Percentiles rank a stretch among this genome's conserved stretches.
phyloP scores from a whole-genome alignment of 1,140 invertebrate species.

The Neodiprion virginianus region DNA sequence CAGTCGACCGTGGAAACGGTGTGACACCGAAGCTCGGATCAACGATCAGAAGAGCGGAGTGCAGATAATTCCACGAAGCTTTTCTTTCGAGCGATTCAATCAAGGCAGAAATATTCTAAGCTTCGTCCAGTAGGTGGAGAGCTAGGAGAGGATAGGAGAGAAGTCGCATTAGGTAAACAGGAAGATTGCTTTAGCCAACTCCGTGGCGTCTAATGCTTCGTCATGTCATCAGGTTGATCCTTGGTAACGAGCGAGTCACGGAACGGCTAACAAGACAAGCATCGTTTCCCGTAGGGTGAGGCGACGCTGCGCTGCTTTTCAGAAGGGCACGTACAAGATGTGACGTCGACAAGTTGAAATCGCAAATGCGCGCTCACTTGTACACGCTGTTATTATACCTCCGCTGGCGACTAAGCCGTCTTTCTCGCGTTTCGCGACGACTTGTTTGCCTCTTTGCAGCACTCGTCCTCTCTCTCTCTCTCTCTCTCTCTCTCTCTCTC shows the following conservation, averaged over 20 bases:
- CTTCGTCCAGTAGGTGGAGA: no score
- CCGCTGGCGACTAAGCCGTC: neutral
- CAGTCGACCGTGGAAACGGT: no score
- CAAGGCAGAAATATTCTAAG: no score
- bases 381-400: no score
- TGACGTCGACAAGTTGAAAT: neutral
- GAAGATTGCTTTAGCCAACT: neutral
- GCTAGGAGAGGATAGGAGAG: neutral
- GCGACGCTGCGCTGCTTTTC: neutral
- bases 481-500: no score
- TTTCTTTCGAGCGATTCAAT: no score
- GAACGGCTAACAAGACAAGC: slow-evolving; percentile 2
- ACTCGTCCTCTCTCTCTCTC: no score
- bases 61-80: no score
- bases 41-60: no score
- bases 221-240: slow-evolving; percentile 5
- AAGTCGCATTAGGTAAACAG: neutral
- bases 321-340: neutral
- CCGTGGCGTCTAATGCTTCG: neutral
- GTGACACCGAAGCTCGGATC: no score
- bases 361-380: neutral
- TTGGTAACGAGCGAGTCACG: neutral
- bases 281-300: neutral
- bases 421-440: neutral
- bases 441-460: no score